Conservation (phyloP, 1,140 invertebrate genomes). For the Coelopa frigida region DNA sequence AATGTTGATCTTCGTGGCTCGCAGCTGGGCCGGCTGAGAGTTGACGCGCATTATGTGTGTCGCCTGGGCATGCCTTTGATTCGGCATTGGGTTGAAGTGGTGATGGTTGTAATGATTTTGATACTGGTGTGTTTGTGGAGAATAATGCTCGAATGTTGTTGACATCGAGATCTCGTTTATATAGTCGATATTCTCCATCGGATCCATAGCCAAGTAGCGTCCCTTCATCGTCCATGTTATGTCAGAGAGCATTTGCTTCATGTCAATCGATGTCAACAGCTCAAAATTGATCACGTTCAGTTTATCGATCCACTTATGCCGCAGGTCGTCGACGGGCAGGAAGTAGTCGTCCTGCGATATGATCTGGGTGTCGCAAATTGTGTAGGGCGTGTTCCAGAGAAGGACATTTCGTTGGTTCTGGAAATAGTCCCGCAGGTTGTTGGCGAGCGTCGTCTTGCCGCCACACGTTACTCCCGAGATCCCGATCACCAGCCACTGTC, state of each 20-base stretch:
- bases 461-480: constrained; percentile 71
- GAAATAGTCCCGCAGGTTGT: constrained; percentile 49
- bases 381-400: constrained; percentile 31
- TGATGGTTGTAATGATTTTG: constrained; percentile 16
- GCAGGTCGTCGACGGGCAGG: constrained; percentile 56
- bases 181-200: constrained; percentile 13
- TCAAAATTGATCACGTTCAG: constrained; percentile 76
- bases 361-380: constrained; percentile 50
- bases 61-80: constrained; percentile 8
- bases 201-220: constrained; percentile 12
- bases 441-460: constrained; percentile 70
- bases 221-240: constrained; percentile 32
- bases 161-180: constrained; percentile 12
- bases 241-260: constrained; percentile 57
- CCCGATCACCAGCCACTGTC: constrained; percentile 61
- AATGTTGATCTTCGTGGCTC: constrained; percentile 47
- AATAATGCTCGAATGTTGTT: constrained; percentile 34
- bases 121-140: constrained; percentile 15
- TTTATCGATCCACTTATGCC: constrained; percentile 56
- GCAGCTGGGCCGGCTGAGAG: constrained; percentile 25
- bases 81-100: constrained; percentile 16
- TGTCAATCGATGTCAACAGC: constrained; percentile 63
- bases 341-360: constrained; percentile 76
- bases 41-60: constrained; percentile 27
- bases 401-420: constrained; percentile 25